Percentiles rank a stretch among this genome's conserved stretches.
These are phyloP conservation scores for Proterorhinus semilunaris DNA, from an alignment of 2,113 vertebrate genomes.

Conservation along the genomic window DNA sequence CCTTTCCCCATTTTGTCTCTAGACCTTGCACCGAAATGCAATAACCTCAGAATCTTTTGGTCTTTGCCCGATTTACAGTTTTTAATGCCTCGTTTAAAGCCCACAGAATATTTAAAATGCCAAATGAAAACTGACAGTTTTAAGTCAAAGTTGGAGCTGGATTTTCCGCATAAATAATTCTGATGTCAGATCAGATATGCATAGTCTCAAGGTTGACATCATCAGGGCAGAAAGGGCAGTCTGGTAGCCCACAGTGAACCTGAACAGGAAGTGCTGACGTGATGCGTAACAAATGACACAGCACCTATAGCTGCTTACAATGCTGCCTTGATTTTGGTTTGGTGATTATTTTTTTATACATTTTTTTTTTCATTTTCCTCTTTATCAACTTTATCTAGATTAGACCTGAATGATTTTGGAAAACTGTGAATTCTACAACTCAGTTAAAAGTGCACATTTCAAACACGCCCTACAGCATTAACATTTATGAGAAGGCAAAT, in stretches of 20 bases:
- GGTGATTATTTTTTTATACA: neutral
- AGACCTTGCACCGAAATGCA: slow-evolving; percentile 62
- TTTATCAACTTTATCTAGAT: no score
- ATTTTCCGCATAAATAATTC: neutral
- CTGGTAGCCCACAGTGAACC: neutral
- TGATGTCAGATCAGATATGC: no score
- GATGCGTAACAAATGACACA: neutral
- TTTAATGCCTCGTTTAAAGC: neutral
- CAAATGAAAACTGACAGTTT: neutral
- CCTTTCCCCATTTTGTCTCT: slow-evolving; percentile 49
- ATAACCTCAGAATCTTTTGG: slow-evolving; percentile 13
- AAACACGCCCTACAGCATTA: neutral
- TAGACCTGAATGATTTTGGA: no score
- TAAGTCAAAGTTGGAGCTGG: neutral
- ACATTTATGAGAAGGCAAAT: neutral
- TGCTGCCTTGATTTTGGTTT: neutral
- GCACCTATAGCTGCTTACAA: neutral
- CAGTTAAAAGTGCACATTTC: no score
- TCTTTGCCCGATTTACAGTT: slow-evolving; percentile 9
- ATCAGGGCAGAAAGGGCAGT: neutral
- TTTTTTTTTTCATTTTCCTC: neutral
- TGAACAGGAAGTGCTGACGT: neutral
- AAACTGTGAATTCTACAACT: no score
- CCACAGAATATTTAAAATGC: neutral
- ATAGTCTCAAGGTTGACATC: neutral